These are phyloP conservation scores for Halocynthia aurantium DNA, from an alignment of 23 tunicate genomes.

Conservation along the genomic window DNA sequence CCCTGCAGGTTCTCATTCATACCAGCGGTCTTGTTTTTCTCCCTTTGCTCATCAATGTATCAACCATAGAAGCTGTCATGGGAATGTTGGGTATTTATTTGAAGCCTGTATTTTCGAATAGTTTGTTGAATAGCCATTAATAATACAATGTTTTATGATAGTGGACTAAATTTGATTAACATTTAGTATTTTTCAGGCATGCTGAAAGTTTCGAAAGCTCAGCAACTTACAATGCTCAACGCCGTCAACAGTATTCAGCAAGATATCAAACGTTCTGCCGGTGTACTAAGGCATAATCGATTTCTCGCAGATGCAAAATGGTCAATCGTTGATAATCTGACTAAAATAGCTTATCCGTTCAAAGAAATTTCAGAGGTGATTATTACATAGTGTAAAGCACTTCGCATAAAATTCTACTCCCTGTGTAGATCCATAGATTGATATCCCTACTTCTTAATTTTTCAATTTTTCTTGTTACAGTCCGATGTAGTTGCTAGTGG, in stretches of 20 bases:
- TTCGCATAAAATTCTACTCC: too few species aligned
- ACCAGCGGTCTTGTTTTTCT: conserved; percentile 68
- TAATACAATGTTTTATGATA: too few species aligned
- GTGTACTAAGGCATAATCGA: conserved; percentile 61
- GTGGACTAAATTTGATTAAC: too few species aligned
- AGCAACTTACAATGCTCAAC: conserved; percentile 64
- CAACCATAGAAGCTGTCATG: conserved; percentile 79
- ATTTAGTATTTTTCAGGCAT: conserved; percentile 28
- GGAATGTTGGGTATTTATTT: conserved; percentile 31
- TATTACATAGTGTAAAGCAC: not conserved
- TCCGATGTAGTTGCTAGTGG: too few species aligned
- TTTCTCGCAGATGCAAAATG: conserved; percentile 76
- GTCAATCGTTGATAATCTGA: conserved; percentile 68
- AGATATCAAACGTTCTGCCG: conserved; percentile 37
- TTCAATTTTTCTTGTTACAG: too few species aligned
- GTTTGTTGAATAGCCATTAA: too few species aligned
- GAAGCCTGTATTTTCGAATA: not conserved
- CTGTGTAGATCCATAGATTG: too few species aligned
- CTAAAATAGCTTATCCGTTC: conserved; percentile 58
- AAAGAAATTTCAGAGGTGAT: conserved; percentile 25
- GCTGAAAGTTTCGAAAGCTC: conserved; percentile 68
- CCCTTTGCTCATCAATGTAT: conserved; percentile 70
- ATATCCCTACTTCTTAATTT: too few species aligned
- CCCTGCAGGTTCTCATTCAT: conserved; percentile 47
- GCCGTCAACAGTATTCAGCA: conserved; percentile 70